Conservation (phyloP, 2,888 invertebrate genomes). For the Drosophila rellima region DNA sequence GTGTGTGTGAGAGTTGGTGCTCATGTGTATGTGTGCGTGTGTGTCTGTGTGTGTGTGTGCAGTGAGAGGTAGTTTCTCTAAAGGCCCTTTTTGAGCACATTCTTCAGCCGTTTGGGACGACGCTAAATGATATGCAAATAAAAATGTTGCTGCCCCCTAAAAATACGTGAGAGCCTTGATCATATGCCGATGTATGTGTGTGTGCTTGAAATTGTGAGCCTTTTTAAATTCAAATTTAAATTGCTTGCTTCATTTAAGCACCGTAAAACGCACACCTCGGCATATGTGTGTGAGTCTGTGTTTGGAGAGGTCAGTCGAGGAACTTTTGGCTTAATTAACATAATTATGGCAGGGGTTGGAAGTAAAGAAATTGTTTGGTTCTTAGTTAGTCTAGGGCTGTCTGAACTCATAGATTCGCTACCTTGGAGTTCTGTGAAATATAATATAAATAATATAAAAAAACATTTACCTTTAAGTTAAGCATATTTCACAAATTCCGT, state of each 20-base stretch:
- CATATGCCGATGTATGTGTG: constrained; percentile 2
- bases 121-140: constrained; percentile 78
- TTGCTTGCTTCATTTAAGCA: constrained; percentile 71
- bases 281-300: constrained; percentile 44
- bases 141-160: constrained; percentile 58
- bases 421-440: not conserved
- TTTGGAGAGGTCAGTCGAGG: constrained; percentile 11
- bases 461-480: not conserved
- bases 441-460: too few relatives aligned
- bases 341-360: constrained; percentile 54
- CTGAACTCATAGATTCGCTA: not conserved
- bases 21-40: constrained; percentile 7
- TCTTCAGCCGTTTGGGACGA: constrained; percentile 54
- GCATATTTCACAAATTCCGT: not conserved
- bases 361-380: constrained; percentile 1
- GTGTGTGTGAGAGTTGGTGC: not conserved
- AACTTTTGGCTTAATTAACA: constrained; percentile 69
- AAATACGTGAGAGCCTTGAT: constrained; percentile 40
- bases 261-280: constrained; percentile 38
- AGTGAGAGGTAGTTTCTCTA: constrained; percentile 67
- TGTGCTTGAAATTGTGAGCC: constrained; percentile 18
- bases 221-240: constrained; percentile 78
- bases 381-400: not conserved
- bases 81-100: constrained; percentile 52
- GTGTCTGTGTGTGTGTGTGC: constrained; percentile 24